Evolutionary conservation across 1,140 invertebrate species (phyloP), one percentile per base, ranked within the genome.

Genomic region (Eurosta solidaginis): DNA sequence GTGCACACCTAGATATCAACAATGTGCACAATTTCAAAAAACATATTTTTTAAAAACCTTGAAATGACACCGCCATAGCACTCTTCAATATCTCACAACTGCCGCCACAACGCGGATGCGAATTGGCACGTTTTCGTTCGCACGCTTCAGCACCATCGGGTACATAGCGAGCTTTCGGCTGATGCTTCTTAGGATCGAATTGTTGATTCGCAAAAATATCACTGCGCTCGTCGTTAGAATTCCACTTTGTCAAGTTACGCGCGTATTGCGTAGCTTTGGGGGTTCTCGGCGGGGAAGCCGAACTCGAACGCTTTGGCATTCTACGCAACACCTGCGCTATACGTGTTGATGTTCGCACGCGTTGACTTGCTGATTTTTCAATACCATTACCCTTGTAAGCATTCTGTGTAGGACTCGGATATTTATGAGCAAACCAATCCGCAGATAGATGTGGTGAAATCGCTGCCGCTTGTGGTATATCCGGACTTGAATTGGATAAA

Each of bases 401-500:
- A 90, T 93, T 93, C 81, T 93, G 92, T 54, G 90, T 89, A 10
- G 89, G 88, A 81, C 88, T 92, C 0, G 94, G 93, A 85, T 92
- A 93, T 81, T 90, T 91, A 84, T 95, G 93, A 9, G 94, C 93
- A 40, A 93, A 90, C 94, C 94, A 95, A 10, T 92, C 89, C 2
- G 93, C 94, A 1, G 92, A 90, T 77, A 95, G 86, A 87, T 95
- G 94, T 0, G 93, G 92, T 5, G 93, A 92, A 27, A 95, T 93
- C 81, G 94, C 93, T 1, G 92, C 89, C 1, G 95, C 88, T 82
- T 96, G 94, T 78, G 92, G 91, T 20, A 96, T 89, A 82, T 95
- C 93, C 1, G 94, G 94, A 29, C 93, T 91, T 0, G 94, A 96
- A 1, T 93, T 93, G 82, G 94, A 96, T 90, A 96, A 14, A 50